Conservation (phyloP, 2,113 vertebrate genomes). For the Morone chrysops region DNA sequence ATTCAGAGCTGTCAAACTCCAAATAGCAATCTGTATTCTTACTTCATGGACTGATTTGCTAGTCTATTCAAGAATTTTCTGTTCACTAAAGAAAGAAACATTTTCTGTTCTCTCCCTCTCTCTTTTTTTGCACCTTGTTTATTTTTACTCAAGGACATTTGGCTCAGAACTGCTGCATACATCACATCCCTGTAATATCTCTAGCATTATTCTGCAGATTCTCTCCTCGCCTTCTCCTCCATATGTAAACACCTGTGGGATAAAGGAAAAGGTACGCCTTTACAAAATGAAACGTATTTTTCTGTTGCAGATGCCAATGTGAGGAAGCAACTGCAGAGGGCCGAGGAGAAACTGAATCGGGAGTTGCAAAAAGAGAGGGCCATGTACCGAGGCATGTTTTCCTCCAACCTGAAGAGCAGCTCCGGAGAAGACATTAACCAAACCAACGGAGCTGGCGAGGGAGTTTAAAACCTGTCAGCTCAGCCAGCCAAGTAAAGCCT, state of each 20-base stretch:
- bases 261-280: not conserved
- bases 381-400: conserved; percentile 91
- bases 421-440: conserved; percentile 49
- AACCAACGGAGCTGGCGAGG: conserved; percentile 48
- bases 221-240: not conserved
- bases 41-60: not conserved
- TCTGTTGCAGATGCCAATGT: conserved; percentile 86
- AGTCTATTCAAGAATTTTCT: no score
- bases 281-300: not conserved
- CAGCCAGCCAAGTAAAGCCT: conserved; percentile 36
- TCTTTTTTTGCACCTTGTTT: not conserved
- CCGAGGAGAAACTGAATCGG: conserved; percentile 85
- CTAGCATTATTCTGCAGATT: not conserved
- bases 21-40: not conserved
- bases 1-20: not conserved
- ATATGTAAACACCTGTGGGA: not conserved
- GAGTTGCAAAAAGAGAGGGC: conserved; percentile 88
- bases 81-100: not conserved
- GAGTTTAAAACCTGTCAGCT: conserved; percentile 26
- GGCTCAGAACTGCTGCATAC: not conserved
- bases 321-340: conserved; percentile 87
- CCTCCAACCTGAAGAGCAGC: conserved; percentile 64
- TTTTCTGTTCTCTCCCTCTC: no score
- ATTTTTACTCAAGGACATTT: conserved; percentile 1
- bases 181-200: not conserved